phyloP scores from a whole-genome alignment of 2,113 vertebrate species.

The Psilopogon haemacephalus region DNA sequence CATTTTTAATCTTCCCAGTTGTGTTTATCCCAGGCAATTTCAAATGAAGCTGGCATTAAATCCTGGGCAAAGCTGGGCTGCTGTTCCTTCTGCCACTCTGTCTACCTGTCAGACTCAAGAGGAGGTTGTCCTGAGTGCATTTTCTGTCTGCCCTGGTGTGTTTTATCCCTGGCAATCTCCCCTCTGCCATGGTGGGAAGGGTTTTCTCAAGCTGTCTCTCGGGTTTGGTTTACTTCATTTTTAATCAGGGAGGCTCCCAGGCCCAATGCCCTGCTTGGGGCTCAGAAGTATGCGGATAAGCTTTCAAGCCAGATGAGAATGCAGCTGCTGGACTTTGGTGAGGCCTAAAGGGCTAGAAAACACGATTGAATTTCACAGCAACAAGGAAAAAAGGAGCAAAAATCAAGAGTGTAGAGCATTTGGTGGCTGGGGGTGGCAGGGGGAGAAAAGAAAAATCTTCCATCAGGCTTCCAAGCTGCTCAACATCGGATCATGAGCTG shows the following conservation, averaged over 20 bases:
- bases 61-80: too few species aligned
- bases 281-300: constrained; percentile 49
- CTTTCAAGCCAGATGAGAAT: constrained; percentile 65
- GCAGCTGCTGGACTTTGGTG: constrained; percentile 64
- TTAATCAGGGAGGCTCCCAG: background rate
- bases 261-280: background rate
- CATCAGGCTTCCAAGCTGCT: constrained; percentile 10
- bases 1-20: background rate
- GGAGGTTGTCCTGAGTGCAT: too few species aligned
- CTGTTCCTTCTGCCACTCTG: too few species aligned
- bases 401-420: constrained; percentile 12
- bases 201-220: background rate
- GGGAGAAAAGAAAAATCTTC: background rate
- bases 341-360: constrained; percentile 55
- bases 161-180: background rate
- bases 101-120: too few species aligned
- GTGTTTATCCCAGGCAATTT: background rate
- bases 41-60: background rate
- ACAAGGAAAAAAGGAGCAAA: constrained; percentile 4
- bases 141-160: background rate
- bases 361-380: constrained; percentile 69
- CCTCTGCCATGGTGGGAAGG: background rate
- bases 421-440: background rate
- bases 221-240: background rate
- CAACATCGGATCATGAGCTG: background rate